Evolutionary conservation across 64 coral and sea anemone genomes (phyloP), one percentile per base, ranked within the genome.

Genomic region (Astreopora myriophthalma): DNA sequence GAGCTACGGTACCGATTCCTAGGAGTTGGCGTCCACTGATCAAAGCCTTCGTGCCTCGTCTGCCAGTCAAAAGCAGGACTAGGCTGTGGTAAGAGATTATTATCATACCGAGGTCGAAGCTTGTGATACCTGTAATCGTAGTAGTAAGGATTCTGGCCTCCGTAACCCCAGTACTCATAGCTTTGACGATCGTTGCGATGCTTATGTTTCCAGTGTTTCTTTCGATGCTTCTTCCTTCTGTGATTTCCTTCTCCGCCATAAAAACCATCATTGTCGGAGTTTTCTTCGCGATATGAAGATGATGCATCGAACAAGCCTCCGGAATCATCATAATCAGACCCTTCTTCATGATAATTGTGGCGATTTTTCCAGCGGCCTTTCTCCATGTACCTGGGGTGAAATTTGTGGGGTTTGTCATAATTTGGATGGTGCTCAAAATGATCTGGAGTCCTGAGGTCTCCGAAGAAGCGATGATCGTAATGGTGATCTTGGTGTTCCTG

Each of bases 201-300:
- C 22, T 83, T 83, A 22, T 83, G 30, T 23, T 83, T 83, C 19
- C 11, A 22, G 9, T 83, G 55, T 20, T 83, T 83, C 20, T 14
- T 36, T 83, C 79, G 33, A 32, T 83, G 20, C 3, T 83, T 35
- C 70, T 8, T 73, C 8, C 20, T 38, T 37, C 38, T 57, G 19
- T 83, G 57, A 33, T 83, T 65, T 8, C 79, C 79, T 65, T 83
- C 79, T 5, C 79, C 79, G 33, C 79, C 79, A 65, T 83, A 83
- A 83, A 60, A 81, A 2, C 58, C 24, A 37, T 83, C 33, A 83
- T 64, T 33, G 9, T 83, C 22, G 10, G 19, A 36, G 38, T 16
- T 26, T 10, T 83, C 52, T 38, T 24, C 51, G 16, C 2, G 79
- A 34, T 24, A 64, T 30, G 30, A 65, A 0, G 79, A 60, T 6